Conservation (phyloP, 2,113 vertebrate species). For the Phoxinus phoxinus region DNA sequence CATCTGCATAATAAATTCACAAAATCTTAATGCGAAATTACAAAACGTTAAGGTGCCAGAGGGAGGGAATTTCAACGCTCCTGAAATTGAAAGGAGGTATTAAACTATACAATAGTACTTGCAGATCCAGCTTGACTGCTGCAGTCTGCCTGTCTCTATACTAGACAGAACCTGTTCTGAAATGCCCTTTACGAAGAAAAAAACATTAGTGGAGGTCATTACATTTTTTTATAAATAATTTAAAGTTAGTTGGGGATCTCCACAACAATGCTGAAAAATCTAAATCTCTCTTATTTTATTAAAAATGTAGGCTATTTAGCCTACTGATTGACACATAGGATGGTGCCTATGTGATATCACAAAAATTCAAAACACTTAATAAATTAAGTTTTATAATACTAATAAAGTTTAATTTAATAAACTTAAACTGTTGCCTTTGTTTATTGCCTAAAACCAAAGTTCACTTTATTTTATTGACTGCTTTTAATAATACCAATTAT, state of each 20-base stretch:
- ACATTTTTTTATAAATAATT: too few species aligned
- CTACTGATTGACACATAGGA: neutral
- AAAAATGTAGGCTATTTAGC: neutral
- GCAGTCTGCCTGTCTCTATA: neutral
- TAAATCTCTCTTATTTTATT: neutral
- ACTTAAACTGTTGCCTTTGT: neutral
- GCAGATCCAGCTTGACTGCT: slow-evolving; percentile 10
- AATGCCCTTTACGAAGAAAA: neutral
- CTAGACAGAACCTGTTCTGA: neutral
- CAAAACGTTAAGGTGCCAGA: neutral
- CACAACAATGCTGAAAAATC: neutral
- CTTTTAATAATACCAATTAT: neutral
- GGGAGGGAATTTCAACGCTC: slow-evolving; percentile 12
- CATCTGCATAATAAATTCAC: neutral
- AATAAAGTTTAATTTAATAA: neutral
- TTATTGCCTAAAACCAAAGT: neutral
- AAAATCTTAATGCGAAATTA: neutral
- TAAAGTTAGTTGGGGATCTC: neutral
- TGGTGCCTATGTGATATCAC: neutral
- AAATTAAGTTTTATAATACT: too few species aligned
- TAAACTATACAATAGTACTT: neutral
- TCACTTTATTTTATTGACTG: neutral
- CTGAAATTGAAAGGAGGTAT: neutral
- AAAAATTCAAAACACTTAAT: too few species aligned
- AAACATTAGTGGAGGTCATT: neutral